Evolutionary conservation across 1,140 invertebrate genomes (phyloP), one percentile per base, ranked within the genome.

Genomic region (Lordiphosa mommai): DNA sequence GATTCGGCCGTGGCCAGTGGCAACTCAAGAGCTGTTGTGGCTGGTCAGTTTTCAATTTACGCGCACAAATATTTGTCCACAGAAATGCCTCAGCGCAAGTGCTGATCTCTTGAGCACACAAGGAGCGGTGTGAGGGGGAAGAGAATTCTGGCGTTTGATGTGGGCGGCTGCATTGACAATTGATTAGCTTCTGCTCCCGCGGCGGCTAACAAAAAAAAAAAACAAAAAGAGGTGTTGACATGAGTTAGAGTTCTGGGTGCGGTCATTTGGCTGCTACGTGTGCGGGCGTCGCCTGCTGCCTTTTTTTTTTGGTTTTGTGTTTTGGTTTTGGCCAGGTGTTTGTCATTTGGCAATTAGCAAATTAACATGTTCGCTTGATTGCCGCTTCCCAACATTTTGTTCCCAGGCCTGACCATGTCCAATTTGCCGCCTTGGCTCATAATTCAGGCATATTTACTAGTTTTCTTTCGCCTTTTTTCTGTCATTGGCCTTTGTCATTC

Each of bases 21-120:
- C 67, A 82, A 82, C 43, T 82, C 56, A 47, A 82, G 72, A 63
- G 77, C 67, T 77, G 72, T 82, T 82, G 77, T 56, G 77, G 68
- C 77, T 72, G 77, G 77, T 82, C 77, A 82, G 77, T 82, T 84
- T 82, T 82, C 52, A 70, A 84, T 82, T 84, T 84, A 61, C 76
- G 77, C 76, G 57, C 72, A 72, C 77, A 82, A 82, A 82, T 82
- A 82, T 82, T 82, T 82, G 67, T 57, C 76, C 60, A 84, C 77
- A 61, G 77, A 82, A 43, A 82, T 82, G 76, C 77, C 77, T 82
- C 77, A 53, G 58, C 76, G 76, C 76, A 82, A 82, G 76, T 82
- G 76, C 61, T 84, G 76, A 82, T 82, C 77, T 82, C 61, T 82
- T 84, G 51, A 57, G 77, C 76, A 84, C 51, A 82, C 72, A 61